Evolutionary conservation across 1,140 invertebrate species (phyloP).

Genomic region (Drosophila bipectinata): DNA sequence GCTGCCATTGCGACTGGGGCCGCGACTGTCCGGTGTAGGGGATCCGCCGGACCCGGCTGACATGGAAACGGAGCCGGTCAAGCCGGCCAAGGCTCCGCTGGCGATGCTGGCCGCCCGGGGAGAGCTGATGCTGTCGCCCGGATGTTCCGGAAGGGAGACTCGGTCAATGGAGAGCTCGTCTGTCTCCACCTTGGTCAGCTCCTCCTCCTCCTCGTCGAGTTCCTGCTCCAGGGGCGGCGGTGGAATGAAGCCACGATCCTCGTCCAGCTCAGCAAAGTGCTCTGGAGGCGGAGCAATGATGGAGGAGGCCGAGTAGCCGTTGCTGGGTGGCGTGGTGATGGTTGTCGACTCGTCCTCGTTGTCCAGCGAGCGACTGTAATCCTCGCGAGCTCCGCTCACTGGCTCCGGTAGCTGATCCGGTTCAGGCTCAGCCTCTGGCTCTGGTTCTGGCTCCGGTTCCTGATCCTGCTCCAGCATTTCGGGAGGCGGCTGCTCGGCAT

Average conservation of each 20-base stretch:
- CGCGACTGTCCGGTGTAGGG: slow-evolving; percentile 63
- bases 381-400: slow-evolving; percentile 41
- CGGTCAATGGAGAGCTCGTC: slow-evolving; percentile 71
- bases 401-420: slow-evolving; percentile 15
- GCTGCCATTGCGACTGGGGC: slow-evolving; percentile 71
- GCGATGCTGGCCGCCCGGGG: slow-evolving; percentile 68
- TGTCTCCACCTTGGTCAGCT: slow-evolving; percentile 65
- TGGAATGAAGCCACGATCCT: slow-evolving; percentile 63
- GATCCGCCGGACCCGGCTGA: slow-evolving; percentile 23
- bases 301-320: slow-evolving; percentile 79
- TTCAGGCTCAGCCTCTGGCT: slow-evolving; percentile 31
- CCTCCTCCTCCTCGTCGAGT: slow-evolving; percentile 54
- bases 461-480: slow-evolving; percentile 11
- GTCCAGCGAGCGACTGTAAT: slow-evolving; percentile 68
- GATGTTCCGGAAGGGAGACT: slow-evolving; percentile 61
- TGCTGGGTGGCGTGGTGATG: slow-evolving; percentile 79
- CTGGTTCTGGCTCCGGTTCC: slow-evolving; percentile 29
- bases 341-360: slow-evolving; percentile 81
- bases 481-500: slow-evolving; percentile 25
- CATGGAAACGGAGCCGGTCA: slow-evolving; percentile 55
- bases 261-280: slow-evolving; percentile 70
- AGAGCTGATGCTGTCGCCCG: slow-evolving; percentile 59
- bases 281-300: slow-evolving; percentile 75
- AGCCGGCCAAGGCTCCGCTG: slow-evolving; percentile 55
- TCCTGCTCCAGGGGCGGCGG: slow-evolving; percentile 54